A percentile compares a stretch with the other conserved stretches of the same genome.
phyloP scores from a whole-genome alignment of 2,888 invertebrate species.

The Troglohyphantes excavatus region DNA sequence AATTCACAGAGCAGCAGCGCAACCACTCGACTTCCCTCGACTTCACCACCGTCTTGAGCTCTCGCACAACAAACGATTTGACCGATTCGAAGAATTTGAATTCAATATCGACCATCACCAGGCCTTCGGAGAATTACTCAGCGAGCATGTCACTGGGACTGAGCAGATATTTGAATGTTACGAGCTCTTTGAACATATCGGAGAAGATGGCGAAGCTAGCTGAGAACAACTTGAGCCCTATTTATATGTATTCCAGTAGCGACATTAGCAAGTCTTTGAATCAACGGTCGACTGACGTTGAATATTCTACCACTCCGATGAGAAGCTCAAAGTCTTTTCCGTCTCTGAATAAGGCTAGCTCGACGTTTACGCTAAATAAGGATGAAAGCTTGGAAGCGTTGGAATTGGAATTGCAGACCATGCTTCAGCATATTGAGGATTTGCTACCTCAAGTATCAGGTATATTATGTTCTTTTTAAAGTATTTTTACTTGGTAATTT shows the following conservation, averaged over 20 bases:
- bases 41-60: conserved; percentile 12
- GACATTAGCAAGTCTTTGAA: conserved; percentile 18
- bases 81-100: not conserved
- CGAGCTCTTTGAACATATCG: conserved; percentile 44
- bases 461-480: conserved; percentile 8
- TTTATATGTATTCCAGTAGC: conserved; percentile 49
- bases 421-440: conserved; percentile 65
- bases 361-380: conserved; percentile 46
- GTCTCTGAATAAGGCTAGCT: conserved; percentile 2
- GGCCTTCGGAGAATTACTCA: not conserved
- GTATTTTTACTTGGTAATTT: no score
- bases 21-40: conserved; percentile 41
- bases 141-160: conserved; percentile 39
- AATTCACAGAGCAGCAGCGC: conserved; percentile 49
- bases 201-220: conserved; percentile 20
- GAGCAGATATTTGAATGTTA: conserved; percentile 11
- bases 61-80: not conserved
- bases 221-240: conserved; percentile 55
- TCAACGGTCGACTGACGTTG: not conserved
- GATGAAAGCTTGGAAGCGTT: conserved; percentile 61
- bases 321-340: conserved; percentile 15
- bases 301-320: conserved; percentile 14
- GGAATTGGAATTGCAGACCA: conserved; percentile 64
- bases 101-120: not conserved
- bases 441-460: conserved; percentile 65